Conservation (phyloP, 1,140 invertebrate genomes). For the Ptiloglossa arizonensis region DNA sequence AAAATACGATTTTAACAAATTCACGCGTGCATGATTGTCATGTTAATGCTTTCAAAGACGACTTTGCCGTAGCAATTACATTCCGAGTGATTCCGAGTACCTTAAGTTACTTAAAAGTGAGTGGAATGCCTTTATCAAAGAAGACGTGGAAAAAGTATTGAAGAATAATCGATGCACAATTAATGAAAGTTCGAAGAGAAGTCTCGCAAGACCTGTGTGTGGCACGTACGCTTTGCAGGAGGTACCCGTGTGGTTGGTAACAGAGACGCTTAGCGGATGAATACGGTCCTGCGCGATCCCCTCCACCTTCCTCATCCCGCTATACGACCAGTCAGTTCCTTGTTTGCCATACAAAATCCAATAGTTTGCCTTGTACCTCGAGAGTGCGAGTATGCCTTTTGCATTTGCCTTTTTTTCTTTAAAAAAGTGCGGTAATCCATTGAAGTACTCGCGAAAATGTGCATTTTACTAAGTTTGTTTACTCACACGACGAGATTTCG, state of each 20-base stretch:
- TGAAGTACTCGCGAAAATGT: slow-evolving; percentile 60
- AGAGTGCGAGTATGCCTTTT: slow-evolving; percentile 74
- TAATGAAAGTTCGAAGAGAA: slow-evolving; percentile 39
- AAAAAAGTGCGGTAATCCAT: slow-evolving; percentile 62
- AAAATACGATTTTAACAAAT: slow-evolving; percentile 19
- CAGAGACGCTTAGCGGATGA: slow-evolving; percentile 65
- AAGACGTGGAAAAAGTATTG: slow-evolving; percentile 14
- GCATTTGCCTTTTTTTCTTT: slow-evolving; percentile 60
- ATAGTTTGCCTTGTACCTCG: slow-evolving; percentile 80
- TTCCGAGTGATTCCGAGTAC: slow-evolving; percentile 21
- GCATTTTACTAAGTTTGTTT: slow-evolving; percentile 60
- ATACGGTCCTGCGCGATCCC: slow-evolving; percentile 69
- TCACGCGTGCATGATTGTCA: slow-evolving; percentile 17
- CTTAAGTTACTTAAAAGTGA: not conserved
- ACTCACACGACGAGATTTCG: slow-evolving; percentile 64
- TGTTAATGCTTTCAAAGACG: not conserved
- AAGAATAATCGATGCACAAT: slow-evolving; percentile 38
- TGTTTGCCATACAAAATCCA: slow-evolving; percentile 83
- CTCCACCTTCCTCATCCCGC: slow-evolving; percentile 72
- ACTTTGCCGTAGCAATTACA: slow-evolving; percentile 5
- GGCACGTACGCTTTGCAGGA: slow-evolving; percentile 49
- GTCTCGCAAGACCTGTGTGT: slow-evolving; percentile 3
- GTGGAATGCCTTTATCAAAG: not conserved
- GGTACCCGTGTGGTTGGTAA: slow-evolving; percentile 62
- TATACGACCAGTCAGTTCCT: slow-evolving; percentile 81